Evolutionary conservation across 2,113 vertebrate genomes (phyloP).

Genomic region (Semnornis frantzii): DNA sequence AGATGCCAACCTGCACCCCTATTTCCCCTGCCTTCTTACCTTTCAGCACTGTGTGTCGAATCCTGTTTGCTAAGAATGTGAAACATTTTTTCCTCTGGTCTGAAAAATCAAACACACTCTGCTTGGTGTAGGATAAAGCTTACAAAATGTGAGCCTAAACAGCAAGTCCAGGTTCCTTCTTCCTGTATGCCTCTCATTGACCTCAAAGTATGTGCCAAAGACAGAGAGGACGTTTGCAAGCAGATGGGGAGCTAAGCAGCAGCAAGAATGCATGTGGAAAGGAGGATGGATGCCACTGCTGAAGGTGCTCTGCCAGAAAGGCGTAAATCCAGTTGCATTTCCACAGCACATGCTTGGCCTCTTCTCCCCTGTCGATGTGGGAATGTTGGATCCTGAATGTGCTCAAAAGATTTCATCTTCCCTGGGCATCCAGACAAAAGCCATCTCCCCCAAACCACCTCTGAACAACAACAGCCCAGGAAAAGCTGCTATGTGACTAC

Average conservation of each 20-base stretch:
- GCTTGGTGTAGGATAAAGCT: background rate
- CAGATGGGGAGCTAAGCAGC: background rate
- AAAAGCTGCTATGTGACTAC: background rate
- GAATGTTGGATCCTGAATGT: background rate
- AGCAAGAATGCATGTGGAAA: background rate
- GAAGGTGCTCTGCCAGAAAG: background rate
- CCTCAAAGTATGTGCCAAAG: background rate
- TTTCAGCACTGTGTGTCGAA: constrained; percentile 44
- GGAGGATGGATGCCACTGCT: background rate
- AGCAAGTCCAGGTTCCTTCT: background rate
- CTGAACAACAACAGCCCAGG: background rate
- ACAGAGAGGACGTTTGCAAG: background rate
- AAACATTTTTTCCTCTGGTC: background rate
- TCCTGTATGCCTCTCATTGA: background rate
- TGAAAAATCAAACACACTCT: background rate
- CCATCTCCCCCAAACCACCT: background rate
- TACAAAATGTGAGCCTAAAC: background rate
- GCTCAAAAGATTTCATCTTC: background rate
- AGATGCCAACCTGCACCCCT: background rate
- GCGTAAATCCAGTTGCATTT: background rate
- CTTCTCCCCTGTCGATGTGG: background rate
- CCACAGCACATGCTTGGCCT: background rate
- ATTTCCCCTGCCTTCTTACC: background rate
- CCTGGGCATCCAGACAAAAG: background rate
- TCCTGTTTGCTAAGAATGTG: constrained; percentile 10